Evolutionary conservation across 2,797 vertebrate species (phyloP).

Genomic region (Syngnathus acus): DNA sequence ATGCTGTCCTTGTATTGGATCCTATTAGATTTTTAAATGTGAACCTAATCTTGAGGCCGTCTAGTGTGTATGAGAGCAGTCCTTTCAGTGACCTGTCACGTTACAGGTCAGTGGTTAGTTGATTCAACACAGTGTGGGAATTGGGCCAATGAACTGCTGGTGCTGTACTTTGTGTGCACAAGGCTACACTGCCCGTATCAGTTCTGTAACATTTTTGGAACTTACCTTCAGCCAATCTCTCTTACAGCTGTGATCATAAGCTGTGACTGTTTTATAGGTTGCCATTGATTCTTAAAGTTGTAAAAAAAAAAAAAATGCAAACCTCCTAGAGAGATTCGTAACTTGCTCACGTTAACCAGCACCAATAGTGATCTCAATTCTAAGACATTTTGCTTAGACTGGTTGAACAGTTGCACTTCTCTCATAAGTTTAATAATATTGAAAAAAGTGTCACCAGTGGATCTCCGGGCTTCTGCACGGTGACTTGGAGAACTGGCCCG

Average conservation of each 20-base stretch:
- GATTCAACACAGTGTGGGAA: constrained; percentile 47
- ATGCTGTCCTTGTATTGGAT: neutral
- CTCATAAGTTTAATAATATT: neutral
- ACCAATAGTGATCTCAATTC: neutral
- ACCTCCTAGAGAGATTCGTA: neutral
- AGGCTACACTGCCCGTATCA: constrained; percentile 19
- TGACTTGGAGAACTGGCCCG: constrained; percentile 49
- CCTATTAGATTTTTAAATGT: neutral
- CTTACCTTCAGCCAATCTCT: constrained; percentile 12
- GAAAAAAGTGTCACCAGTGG: constrained; percentile 12
- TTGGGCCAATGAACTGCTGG: constrained; percentile 20
- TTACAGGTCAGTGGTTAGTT: constrained; percentile 3
- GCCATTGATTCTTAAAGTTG: neutral
- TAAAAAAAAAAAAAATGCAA: neutral
- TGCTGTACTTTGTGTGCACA: constrained; percentile 20
- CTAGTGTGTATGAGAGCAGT: neutral
- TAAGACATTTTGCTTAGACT: neutral
- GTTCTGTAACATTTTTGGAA: constrained; percentile 32
- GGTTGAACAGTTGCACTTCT: neutral
- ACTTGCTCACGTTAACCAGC: neutral
- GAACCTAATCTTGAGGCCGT: neutral
- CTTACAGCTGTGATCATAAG: neutral
- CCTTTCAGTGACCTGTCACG: constrained; percentile 2
- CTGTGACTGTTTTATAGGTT: neutral
- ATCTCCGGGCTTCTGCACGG: constrained; percentile 23